phyloP scores from a whole-genome alignment of 2,113 vertebrate genomes.

The Sander lucioperca region DNA sequence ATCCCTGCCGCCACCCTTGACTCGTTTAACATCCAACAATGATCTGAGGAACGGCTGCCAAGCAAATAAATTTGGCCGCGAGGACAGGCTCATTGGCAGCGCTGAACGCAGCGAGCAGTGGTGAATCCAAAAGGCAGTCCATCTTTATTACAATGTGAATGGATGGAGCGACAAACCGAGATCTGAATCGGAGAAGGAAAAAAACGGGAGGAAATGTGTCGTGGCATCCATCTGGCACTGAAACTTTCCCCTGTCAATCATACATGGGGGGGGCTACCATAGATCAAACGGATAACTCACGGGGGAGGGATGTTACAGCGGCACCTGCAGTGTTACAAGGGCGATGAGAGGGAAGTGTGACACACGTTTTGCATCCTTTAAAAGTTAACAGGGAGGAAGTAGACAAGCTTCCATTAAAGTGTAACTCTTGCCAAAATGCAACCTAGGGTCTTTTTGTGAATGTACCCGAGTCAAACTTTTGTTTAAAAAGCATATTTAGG shows the following conservation, averaged over 20 bases:
- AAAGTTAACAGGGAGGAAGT: too few species aligned
- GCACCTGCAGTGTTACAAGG: too few species aligned
- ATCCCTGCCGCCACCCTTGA: background rate
- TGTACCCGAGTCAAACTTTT: too few species aligned
- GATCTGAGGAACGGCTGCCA: conserved; percentile 48
- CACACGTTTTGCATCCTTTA: too few species aligned
- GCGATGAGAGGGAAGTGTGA: too few species aligned
- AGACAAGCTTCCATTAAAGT: too few species aligned
- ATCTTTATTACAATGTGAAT: conserved; percentile 51
- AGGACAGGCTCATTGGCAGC: conserved; percentile 49
- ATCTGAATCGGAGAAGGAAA: background rate
- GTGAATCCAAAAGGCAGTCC: conserved; percentile 42
- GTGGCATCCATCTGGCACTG: background rate
- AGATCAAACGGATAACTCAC: too few species aligned
- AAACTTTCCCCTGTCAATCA: background rate
- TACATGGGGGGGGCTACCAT: too few species aligned
- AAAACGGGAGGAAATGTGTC: background rate
- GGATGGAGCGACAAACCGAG: conserved; percentile 16
- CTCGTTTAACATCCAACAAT: conserved; percentile 60
- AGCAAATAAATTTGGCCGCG: conserved; percentile 46
- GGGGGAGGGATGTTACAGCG: too few species aligned
- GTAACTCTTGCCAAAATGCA: too few species aligned
- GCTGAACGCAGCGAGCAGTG: background rate
- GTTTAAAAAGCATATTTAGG: too few species aligned
- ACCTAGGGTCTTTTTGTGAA: too few species aligned